Conservation (phyloP, 2,797 vertebrate genomes). For the Threskiornis aethiopicus region DNA sequence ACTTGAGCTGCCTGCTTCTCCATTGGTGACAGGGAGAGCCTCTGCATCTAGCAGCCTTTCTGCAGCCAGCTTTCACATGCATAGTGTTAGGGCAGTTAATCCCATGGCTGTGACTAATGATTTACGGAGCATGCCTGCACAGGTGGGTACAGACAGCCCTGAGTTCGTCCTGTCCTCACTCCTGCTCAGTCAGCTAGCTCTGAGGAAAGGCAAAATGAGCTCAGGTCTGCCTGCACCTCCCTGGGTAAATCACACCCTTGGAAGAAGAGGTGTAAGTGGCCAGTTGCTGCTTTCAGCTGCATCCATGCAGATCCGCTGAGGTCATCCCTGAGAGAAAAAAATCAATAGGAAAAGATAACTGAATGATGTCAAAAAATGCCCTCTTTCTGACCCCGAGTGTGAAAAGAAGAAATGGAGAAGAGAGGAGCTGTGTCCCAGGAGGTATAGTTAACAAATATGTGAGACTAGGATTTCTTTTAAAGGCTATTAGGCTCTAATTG, state of each 20-base stretch:
- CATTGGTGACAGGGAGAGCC: neutral
- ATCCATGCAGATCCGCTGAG: neutral
- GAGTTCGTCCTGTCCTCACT: neutral
- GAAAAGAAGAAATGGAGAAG: neutral
- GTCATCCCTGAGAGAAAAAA: neutral
- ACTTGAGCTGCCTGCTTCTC: neutral
- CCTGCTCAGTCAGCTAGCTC: constrained; percentile 1
- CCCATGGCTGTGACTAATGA: neutral
- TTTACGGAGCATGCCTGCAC: neutral
- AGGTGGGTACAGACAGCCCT: neutral
- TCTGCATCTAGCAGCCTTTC: neutral
- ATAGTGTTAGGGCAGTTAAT: neutral
- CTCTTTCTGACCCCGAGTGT: neutral
- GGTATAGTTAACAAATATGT: neutral
- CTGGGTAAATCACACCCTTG: neutral
- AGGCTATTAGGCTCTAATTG: constrained; percentile 45
- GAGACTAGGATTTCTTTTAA: neutral
- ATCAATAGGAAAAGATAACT: neutral
- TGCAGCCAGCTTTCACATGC: neutral
- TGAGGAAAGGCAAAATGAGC: neutral
- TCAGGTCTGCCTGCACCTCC: neutral
- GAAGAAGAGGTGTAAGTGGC: neutral
- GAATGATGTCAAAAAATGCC: neutral
- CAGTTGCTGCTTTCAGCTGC: neutral
- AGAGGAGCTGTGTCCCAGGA: neutral